Base-by-base conservation (phyloP, 64 coral and sea anemone species). In the Anthopleura sola region DNA sequence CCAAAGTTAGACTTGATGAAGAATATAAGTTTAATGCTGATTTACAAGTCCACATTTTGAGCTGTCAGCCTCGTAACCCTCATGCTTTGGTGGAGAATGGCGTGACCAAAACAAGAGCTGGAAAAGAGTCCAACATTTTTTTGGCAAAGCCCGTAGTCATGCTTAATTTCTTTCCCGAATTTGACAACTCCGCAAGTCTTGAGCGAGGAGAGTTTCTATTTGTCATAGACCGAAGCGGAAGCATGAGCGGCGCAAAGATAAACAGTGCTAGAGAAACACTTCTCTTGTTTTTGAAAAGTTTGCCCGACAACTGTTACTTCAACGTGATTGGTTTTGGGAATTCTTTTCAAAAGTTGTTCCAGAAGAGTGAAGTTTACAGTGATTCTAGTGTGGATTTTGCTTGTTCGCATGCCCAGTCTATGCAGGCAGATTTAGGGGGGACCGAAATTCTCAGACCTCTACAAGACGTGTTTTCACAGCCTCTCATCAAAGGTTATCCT, bases 91-190 rank as follows among this genome's bases (percentile, higher is more conserved):
- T 94, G 6, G 95, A 98, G 76, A 87, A 82, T 51, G 95, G 95
- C 26, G 49, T 91, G 20, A 83, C 74, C 64, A 87, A 84, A 23
- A 20, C 78, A 51, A 88, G 48, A 58, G 80, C 33, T 20, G 66
- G 87, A 64, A 80, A 80, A 78, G 75, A 80, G 37, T 71, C 28
- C 10, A 75, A 93, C 29, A 83, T 83, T 19, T 94, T 94, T 62
- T 69, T 91, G 82, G 49, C 86, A 78, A 91, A 84, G 36, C 85
- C 92, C 36, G 91, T 90, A 21, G 92, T 98, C 2, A 98, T 91
- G 95, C 80, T 98, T n/a, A 98, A 90, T 87, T 92, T 98, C 69
- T 93, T 91, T 38, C 95, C 95, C 16, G 89, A 94, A 68, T 98
- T 94, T 79, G 89, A 90, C 56, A 91, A 33, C 32, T 75, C 74